Evolutionary conservation across 2,888 invertebrate genomes (phyloP), one percentile per base, ranked within the genome.

Genomic region (Mythimna loreyi): DNA sequence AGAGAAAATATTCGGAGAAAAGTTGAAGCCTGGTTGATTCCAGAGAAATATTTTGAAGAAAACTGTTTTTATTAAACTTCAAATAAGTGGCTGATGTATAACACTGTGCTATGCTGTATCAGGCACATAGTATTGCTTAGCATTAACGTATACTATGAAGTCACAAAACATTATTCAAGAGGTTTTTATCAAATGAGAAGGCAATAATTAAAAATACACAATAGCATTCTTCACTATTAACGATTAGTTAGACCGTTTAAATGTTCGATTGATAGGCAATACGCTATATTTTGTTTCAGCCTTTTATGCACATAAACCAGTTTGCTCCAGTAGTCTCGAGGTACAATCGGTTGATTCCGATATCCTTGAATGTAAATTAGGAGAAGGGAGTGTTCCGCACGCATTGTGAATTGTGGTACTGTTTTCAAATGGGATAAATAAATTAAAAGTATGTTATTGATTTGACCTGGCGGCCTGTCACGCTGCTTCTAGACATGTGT

Each of bases 321-420:
- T 83, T 71, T 45, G 28, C 23, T 62, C 30, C 40, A 45, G 63
- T 65, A 45, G 33, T 81, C 68, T 70, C 55, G 50, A 68, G 36
- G 28, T 67, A 80, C 70, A 76, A 82, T 85, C 81, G 62, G 70
- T 81, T 77, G 9, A 59, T 40, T 69, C 52, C 50, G 49, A 78
- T 87, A 87, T 88, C 91, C 91, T 91, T 91, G 90, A 89, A 86
- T 85, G 79, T 78, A 77, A 86, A 84, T 86, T 85, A 88, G 83
- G 87, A 86, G 90, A 91, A 89, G 81, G 89, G 89, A 85, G 66
- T 70, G 79, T 74, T 70, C 25, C 47, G 63, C 75, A 81, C 75
- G 75, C 67, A 79, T 81, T 81, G 82, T 84, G 66, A 52, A 70
- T 70, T 57, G 65, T 69, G 62, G 47, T 58, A 56, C 28, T 63